These are phyloP conservation scores for Drosophila prosaltans DNA, from an alignment of 1,140 invertebrate genomes.

Conservation along the genomic window DNA sequence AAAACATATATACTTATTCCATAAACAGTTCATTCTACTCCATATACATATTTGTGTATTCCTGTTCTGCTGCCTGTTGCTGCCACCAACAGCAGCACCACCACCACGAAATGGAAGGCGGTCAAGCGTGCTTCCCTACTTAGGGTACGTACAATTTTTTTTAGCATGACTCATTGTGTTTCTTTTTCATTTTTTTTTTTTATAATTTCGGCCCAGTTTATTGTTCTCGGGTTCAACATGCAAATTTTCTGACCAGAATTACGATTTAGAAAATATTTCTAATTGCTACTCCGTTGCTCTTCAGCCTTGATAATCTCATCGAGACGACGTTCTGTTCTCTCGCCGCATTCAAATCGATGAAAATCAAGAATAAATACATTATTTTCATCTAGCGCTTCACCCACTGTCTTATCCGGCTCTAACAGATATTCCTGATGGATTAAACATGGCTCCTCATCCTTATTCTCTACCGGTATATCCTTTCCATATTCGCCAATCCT, in stretches of 20 bases:
- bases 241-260: conserved; percentile 42
- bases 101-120: conserved; percentile 29
- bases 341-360: conserved; percentile 93
- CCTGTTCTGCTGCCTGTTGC: conserved; percentile 13
- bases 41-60: background rate
- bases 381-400: conserved; percentile 88
- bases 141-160: conserved; percentile 43
- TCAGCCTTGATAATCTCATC: conserved; percentile 62
- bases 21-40: conserved; percentile 58
- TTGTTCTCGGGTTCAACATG: conserved; percentile 42
- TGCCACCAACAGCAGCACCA: background rate
- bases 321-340: conserved; percentile 73
- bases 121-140: conserved; percentile 73
- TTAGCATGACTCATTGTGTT: conserved; percentile 58
- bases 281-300: conserved; percentile 57
- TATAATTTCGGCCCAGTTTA: conserved; percentile 30
- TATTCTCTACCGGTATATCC: conserved; percentile 86
- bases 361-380: conserved; percentile 91
- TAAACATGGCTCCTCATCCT: conserved; percentile 89
- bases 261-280: conserved; percentile 17
- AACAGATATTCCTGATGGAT: conserved; percentile 95
- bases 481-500: conserved; percentile 88
- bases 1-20: conserved; percentile 41
- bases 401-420: conserved; percentile 89
- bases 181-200: background rate